Evolutionary conservation across 2,888 invertebrate species (phyloP).

Genomic region (Chloroclystis v-ata): DNA sequence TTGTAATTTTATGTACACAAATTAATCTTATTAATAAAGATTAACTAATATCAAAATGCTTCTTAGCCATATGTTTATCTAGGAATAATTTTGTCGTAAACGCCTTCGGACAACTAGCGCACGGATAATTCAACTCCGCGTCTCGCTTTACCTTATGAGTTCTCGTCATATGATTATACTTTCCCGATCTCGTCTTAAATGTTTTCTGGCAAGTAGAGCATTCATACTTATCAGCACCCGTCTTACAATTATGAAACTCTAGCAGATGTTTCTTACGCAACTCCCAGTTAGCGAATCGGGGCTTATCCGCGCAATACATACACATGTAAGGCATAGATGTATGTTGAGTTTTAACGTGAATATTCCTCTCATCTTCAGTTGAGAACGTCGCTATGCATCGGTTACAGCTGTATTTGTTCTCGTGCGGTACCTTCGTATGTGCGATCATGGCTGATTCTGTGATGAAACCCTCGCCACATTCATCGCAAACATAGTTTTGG

Average conservation of each 20-base stretch:
- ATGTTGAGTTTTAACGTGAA: slow-evolving; percentile 66
- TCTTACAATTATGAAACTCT: slow-evolving; percentile 65
- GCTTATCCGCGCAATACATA: slow-evolving; percentile 64
- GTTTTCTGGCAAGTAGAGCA: slow-evolving; percentile 64
- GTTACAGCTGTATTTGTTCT: slow-evolving; percentile 66
- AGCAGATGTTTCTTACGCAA: slow-evolving; percentile 62
- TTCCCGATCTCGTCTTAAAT: slow-evolving; percentile 67
- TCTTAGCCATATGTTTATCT: slow-evolving; percentile 75
- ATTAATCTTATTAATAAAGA: too few relatives aligned
- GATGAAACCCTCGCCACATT: slow-evolving; percentile 70
- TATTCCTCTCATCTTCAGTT: slow-evolving; percentile 58
- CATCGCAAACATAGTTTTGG: slow-evolving; percentile 70
- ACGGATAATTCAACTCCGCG: slow-evolving; percentile 65
- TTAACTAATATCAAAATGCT: slow-evolving; percentile 59
- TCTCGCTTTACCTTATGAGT: slow-evolving; percentile 66
- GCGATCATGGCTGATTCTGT: slow-evolving; percentile 69
- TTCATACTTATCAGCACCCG: slow-evolving; percentile 64
- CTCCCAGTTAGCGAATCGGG: slow-evolving; percentile 69
- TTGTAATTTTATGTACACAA: too few relatives aligned
- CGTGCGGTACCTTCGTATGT: slow-evolving; percentile 67
- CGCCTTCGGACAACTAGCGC: slow-evolving; percentile 71
- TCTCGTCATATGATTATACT: slow-evolving; percentile 69
- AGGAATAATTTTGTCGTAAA: slow-evolving; percentile 75
- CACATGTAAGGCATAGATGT: slow-evolving; percentile 67
- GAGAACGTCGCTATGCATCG: slow-evolving; percentile 67